These are phyloP conservation scores for Platysteira castanea DNA, from an alignment of 2,113 vertebrate species.

Conservation along the genomic window DNA sequence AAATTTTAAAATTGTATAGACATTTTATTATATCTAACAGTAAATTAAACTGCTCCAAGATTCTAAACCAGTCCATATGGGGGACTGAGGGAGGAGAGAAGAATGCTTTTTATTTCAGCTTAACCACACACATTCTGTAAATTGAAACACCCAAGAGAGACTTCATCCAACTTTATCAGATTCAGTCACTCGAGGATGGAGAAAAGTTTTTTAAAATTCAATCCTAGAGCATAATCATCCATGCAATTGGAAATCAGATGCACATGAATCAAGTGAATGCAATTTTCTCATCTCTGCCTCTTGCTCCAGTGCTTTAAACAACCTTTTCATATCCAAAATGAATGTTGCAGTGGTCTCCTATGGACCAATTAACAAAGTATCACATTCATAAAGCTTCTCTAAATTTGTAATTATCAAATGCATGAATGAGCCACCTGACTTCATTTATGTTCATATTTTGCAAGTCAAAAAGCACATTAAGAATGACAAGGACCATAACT, in stretches of 20 bases:
- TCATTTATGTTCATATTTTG: not conserved
- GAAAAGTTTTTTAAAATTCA: not conserved
- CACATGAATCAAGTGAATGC: not conserved
- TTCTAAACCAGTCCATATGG: not conserved
- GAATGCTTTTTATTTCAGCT: not conserved
- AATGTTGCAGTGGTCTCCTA: not conserved
- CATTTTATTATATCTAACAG: not conserved
- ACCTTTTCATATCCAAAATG: not conserved
- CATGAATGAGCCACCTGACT: not conserved
- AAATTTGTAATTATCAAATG: not conserved
- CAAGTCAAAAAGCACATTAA: not conserved
- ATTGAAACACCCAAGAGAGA: not conserved
- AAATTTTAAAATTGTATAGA: not conserved
- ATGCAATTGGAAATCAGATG: not conserved
- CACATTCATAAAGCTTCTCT: not conserved
- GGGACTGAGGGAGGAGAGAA: not conserved
- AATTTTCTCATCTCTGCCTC: not conserved
- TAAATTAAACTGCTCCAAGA: not conserved
- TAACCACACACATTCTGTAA: not conserved
- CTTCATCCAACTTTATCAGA: not conserved
- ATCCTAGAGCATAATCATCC: not conserved
- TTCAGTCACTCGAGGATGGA: not conserved
- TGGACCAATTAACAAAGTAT: not conserved
- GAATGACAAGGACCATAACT: not conserved
- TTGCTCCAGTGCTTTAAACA: not conserved